Evolutionary conservation across 2,888 invertebrate species (phyloP).

Genomic region (Patella depressa): DNA sequence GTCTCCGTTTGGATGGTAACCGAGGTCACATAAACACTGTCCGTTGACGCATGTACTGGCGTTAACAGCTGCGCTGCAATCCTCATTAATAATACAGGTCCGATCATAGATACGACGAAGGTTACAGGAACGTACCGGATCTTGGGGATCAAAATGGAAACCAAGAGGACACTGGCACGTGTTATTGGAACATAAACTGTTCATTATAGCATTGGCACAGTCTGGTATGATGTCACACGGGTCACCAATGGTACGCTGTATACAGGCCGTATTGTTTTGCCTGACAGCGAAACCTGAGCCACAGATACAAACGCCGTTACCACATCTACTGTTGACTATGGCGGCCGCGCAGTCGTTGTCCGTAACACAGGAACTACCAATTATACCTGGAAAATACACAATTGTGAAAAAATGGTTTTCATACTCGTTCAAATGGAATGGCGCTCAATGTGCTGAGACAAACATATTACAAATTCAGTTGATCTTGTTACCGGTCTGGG

Average conservation of each 20-base stretch:
- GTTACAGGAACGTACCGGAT: not conserved
- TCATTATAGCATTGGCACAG: not conserved
- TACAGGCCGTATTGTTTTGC: constrained; percentile 23
- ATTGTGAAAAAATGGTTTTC: too few species aligned
- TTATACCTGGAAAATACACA: not conserved
- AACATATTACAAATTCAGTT: too few species aligned
- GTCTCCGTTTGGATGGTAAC: not conserved
- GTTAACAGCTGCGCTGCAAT: not conserved
- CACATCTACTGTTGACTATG: constrained; percentile 28
- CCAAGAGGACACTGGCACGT: not conserved
- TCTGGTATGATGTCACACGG: constrained; percentile 22
- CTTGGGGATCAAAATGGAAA: not conserved
- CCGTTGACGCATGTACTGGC: not conserved
- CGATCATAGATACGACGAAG: not conserved
- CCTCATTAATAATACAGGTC: not conserved
- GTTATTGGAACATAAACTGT: not conserved
- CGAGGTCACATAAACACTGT: not conserved
- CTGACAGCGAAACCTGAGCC: constrained; percentile 21
- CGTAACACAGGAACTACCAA: constrained; percentile 12
- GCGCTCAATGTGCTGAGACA: too few species aligned
- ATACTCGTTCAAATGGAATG: too few species aligned
- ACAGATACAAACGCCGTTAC: constrained; percentile 26
- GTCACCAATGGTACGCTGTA: constrained; percentile 26
- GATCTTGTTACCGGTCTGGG: too few species aligned
- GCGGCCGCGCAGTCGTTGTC: constrained; percentile 32